Evolutionary conservation across 2,797 vertebrate species (phyloP).

Genomic region (Urophycis tenuis): DNA sequence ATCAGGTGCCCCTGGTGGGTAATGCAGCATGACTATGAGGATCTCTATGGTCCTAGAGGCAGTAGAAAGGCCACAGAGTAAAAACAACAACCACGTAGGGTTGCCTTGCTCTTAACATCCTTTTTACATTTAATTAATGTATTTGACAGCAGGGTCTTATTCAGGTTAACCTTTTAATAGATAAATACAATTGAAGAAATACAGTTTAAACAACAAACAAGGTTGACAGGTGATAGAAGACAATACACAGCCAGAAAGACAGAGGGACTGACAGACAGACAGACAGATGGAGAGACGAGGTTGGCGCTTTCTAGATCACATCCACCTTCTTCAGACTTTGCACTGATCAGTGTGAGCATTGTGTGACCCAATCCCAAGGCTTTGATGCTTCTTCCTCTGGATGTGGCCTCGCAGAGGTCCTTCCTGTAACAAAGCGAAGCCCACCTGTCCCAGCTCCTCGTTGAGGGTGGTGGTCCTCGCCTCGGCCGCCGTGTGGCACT

Average conservation of each 20-base stretch:
- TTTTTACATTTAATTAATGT: background rate
- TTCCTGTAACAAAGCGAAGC: background rate
- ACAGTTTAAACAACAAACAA: background rate
- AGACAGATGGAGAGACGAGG: background rate
- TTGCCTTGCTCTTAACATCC: background rate
- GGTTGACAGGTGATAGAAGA: background rate
- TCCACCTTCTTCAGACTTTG: background rate
- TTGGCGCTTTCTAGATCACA: background rate
- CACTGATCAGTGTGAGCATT: background rate
- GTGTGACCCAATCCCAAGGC: background rate
- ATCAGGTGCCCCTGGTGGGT: background rate
- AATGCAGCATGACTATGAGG: background rate
- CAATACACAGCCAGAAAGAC: background rate
- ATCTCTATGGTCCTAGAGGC: background rate
- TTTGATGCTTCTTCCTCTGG: background rate
- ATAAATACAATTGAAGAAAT: no score
- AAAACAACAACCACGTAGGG: no score
- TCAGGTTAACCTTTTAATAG: no score
- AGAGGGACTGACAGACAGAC: background rate
- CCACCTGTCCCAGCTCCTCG: conserved; percentile 86
- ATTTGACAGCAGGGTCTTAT: background rate
- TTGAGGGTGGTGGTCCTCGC: conserved; percentile 89
- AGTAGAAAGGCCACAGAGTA: background rate
- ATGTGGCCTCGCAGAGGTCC: background rate
- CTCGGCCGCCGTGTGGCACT: conserved; percentile 77